A percentile compares a stretch with the other conserved stretches of the same genome.
phyloP scores from a whole-genome alignment of 2,113 vertebrate genomes.

The Pristiophorus japonicus region DNA sequence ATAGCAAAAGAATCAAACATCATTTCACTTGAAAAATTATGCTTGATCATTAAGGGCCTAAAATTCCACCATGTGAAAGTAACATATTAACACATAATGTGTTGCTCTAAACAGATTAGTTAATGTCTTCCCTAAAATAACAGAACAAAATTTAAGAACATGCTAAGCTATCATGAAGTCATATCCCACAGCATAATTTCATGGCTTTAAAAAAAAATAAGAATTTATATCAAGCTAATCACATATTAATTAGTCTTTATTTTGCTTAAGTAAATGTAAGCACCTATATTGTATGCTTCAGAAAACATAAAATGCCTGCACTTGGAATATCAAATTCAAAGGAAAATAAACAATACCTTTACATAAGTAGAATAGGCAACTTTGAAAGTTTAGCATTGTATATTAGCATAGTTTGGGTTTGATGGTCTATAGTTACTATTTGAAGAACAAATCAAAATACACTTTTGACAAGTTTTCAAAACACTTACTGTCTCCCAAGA shows the following conservation, averaged over 20 bases:
- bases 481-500: not conserved
- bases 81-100: not conserved
- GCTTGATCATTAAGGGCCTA: not conserved
- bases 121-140: not conserved
- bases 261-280: slow-evolving; percentile 13
- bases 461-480: not conserved
- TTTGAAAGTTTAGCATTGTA: not conserved
- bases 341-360: not conserved
- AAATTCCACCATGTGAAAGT: no score
- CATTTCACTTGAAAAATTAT: not conserved
- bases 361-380: not conserved
- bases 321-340: not conserved
- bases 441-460: not conserved
- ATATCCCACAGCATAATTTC: no score
- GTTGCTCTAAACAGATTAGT: not conserved
- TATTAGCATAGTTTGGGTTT: not conserved
- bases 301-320: not conserved
- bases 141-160: not conserved
- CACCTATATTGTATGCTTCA: not conserved
- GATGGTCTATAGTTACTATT: slow-evolving; percentile 3
- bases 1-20: not conserved
- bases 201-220: not conserved
- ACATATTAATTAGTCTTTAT: not conserved
- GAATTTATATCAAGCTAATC: not conserved
- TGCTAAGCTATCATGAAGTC: not conserved